phyloP scores from a whole-genome alignment of 2,113 vertebrate genomes.

The Silurus meridionalis region DNA sequence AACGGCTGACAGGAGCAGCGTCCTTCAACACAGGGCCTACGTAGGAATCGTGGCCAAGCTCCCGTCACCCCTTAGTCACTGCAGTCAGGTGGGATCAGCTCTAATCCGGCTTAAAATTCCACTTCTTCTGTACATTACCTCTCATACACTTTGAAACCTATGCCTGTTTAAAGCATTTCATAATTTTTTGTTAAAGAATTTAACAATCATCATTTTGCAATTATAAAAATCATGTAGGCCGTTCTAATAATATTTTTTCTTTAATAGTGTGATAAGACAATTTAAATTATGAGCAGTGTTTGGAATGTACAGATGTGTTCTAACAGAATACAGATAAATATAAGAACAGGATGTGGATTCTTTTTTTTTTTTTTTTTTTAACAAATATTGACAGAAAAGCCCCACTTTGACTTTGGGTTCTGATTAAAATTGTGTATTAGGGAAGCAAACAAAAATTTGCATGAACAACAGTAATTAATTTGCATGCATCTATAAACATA shows the following conservation, averaged over 20 bases:
- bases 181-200: background rate
- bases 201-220: background rate
- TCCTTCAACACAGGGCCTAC: constrained; percentile 46
- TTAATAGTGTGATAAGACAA: background rate
- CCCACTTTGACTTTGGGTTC: background rate
- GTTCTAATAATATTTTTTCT: background rate
- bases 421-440: background rate
- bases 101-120: constrained; percentile 45
- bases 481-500: background rate
- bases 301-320: background rate
- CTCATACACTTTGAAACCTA: background rate
- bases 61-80: constrained; percentile 37
- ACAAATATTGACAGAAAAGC: background rate
- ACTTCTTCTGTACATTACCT: constrained; percentile 36
- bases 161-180: constrained; percentile 26
- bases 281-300: background rate
- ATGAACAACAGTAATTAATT: background rate
- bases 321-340: background rate
- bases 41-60: constrained; percentile 39
- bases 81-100: constrained; percentile 46
- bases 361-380: background rate
- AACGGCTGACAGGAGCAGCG: constrained; percentile 41
- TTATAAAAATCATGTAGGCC: background rate
- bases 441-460: background rate
- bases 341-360: too few species aligned